These are phyloP conservation scores for Agrotis puta DNA, from an alignment of 2,888 invertebrate genomes.

Conservation along the genomic window DNA sequence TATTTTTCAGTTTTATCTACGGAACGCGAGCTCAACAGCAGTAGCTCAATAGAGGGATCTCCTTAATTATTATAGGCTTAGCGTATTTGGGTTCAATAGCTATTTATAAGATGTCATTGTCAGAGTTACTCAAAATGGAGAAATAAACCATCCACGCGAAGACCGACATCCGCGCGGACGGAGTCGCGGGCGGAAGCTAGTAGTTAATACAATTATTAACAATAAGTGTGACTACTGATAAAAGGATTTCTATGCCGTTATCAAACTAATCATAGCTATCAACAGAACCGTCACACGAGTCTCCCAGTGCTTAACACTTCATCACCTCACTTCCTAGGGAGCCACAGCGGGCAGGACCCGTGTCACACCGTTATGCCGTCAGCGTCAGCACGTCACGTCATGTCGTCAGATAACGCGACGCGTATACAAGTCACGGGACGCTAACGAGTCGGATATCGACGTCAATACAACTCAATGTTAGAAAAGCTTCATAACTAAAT, in stretches of 20 bases:
- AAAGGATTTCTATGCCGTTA: not conserved
- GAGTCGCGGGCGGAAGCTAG: no score
- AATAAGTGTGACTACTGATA: not conserved
- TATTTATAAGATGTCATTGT: no score
- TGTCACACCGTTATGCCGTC: slow-evolving; percentile 8
- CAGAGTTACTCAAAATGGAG: no score
- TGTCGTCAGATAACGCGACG: slow-evolving; percentile 19
- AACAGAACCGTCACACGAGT: not conserved
- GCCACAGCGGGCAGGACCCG: slow-evolving; percentile 21
- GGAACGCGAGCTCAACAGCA: no score
- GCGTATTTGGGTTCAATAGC: no score
- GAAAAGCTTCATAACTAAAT: slow-evolving; percentile 47
- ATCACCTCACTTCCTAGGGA: slow-evolving; percentile 13
- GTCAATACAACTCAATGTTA: slow-evolving; percentile 25
- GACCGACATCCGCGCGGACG: no score
- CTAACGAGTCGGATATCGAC: slow-evolving; percentile 26
- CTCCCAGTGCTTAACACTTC: slow-evolving; percentile 1
- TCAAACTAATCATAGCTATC: not conserved
- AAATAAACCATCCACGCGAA: no score
- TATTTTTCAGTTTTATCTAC: no score
- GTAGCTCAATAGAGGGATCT: no score
- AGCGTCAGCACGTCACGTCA: slow-evolving; percentile 27
- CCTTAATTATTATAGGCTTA: no score
- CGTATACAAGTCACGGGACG: not conserved
- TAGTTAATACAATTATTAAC: not conserved